Evolutionary conservation across 2,888 invertebrate species (phyloP), one percentile per base, ranked within the genome.

Genomic region (Artemia sinica): DNA sequence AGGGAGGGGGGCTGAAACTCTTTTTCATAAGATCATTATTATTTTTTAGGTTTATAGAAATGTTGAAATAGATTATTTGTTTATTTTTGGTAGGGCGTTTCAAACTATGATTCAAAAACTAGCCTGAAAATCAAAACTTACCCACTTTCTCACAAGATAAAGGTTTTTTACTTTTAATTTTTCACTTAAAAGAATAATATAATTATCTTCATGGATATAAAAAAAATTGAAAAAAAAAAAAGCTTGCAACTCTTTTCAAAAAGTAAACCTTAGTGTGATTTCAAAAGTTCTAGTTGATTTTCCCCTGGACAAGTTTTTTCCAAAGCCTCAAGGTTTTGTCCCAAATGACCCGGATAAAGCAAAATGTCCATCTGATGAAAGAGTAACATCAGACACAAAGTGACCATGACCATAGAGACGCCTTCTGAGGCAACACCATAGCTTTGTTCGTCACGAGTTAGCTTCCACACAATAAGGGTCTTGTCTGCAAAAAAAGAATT

Each of bases 341-440:
- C 98, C 98, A n/a, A n/a, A 98, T 0, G 97, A 98, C 69, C 98
- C 96, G 72, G 97, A 97, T 68, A 98, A 83, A 69, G 98, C 98
- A 81, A 97, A 99, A 82, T 97, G 96, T 73, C 98, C 98, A 81
- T 99, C 98, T 70, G 96, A 95, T 14, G 97, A 98, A 72, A 99
- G 84, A 69, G 97, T 97, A 69, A 98, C 97, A 79, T 99, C 98
- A 70, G 95, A 94, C 76, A 99, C 94, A 79, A 98, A 98, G 80
- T 99, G 97, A 11, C 93, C 93, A 81, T 98, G 98, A 68, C 98
- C 97, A 77, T 91, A 88, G 50, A 98, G 84, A 77, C 94, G 88
- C n/a, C 80, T 93, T 94, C 80, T 92, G 89, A 13, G n/a, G 97
- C 95, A 71, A 92, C 86, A 75, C 97, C 97, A 80, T 94, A 96